Conservation (phyloP, 2,113 vertebrate genomes). For the Zapornia atra region DNA sequence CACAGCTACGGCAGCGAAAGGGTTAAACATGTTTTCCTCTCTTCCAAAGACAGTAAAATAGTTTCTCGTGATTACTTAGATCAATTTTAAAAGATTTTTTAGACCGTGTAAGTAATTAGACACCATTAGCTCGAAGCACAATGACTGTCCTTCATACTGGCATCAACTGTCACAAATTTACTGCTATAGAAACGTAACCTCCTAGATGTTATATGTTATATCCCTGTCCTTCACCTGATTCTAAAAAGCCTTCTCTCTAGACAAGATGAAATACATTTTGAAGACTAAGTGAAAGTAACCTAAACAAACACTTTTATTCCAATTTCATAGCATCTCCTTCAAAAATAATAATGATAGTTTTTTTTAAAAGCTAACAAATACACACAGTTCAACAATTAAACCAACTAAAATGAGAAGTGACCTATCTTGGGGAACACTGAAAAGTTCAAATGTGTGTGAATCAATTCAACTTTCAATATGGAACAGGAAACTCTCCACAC, state of each 20-base stretch:
- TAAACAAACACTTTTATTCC: conserved; percentile 17
- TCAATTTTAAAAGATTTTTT: conserved; percentile 34
- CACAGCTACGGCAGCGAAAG: conserved; percentile 70
- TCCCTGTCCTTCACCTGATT: conserved; percentile 21
- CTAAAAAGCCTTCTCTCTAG: conserved; percentile 44
- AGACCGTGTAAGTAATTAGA: conserved; percentile 32
- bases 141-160: conserved; percentile 64
- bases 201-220: conserved; percentile 28
- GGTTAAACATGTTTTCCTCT: conserved; percentile 61
- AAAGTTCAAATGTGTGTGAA: conserved; percentile 41
- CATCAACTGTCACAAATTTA: conserved; percentile 64
- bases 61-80: conserved; percentile 3
- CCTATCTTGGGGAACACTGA: not conserved
- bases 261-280: conserved; percentile 42
- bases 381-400: not conserved
- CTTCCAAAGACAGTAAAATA: conserved; percentile 44
- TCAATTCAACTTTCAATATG: conserved; percentile 30
- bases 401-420: not conserved
- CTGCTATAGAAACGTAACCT: conserved; percentile 52
- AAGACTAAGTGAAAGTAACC: conserved; percentile 39
- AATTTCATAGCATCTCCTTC: not conserved
- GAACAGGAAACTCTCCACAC: conserved; percentile 28
- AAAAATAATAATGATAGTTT: not conserved
- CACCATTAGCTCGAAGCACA: conserved; percentile 57
- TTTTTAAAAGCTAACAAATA: not conserved